Percentiles rank a stretch among this genome's conserved stretches.
These are phyloP conservation scores for Aurelia sp. DNA, from an alignment of 30 jellyfish, hydroid and myxozoan genomes.

Conservation along the genomic window DNA sequence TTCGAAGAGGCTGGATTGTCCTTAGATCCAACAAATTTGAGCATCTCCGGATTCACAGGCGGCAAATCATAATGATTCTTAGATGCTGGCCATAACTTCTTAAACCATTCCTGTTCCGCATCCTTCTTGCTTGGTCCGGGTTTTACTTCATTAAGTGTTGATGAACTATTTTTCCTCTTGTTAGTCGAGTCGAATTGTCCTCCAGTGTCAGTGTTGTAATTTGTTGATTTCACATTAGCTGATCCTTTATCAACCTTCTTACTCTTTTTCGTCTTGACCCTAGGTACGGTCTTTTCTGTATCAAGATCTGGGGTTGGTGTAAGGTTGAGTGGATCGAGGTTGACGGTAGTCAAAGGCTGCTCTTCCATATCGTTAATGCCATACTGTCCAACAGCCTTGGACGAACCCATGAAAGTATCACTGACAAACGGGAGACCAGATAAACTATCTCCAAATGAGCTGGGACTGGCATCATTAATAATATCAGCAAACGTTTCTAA, in stretches of 20 bases:
- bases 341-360: constrained; percentile 20
- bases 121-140: constrained; percentile 42
- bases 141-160: constrained; percentile 23
- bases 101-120: constrained; percentile 54
- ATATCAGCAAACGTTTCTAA: constrained; percentile 33
- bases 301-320: constrained; percentile 5
- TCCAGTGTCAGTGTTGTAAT: constrained; percentile 2
- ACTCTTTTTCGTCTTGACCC: constrained; percentile 10
- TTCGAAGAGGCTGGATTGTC: constrained; percentile 5
- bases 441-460: neutral
- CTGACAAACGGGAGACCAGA: neutral
- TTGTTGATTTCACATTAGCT: neutral
- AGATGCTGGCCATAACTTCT: constrained; percentile 24
- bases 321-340: constrained; percentile 17
- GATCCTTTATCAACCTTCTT: neutral
- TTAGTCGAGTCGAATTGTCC: neutral
- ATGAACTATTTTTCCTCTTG: constrained; percentile 12
- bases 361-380: constrained; percentile 7
- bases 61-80: constrained; percentile 44
- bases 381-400: neutral
- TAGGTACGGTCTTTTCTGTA: constrained; percentile 5
- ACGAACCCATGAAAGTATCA: neutral
- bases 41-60: constrained; percentile 42
- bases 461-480: constrained; percentile 24
- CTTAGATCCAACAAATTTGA: constrained; percentile 21